phyloP scores from a whole-genome alignment of 2,888 invertebrate species.

The Leucania comma region DNA sequence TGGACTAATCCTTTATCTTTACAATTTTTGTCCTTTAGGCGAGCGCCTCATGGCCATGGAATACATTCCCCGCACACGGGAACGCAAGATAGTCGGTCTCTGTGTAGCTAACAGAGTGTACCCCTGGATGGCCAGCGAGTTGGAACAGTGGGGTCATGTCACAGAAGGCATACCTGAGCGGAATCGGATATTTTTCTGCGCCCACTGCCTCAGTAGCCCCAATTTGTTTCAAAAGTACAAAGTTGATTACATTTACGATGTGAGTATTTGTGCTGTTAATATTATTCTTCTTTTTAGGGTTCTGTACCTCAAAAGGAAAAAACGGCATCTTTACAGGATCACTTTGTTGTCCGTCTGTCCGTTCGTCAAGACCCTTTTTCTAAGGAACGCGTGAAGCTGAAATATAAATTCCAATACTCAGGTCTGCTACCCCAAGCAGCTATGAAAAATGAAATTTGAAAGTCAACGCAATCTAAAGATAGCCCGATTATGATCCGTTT shows the following conservation, averaged over 20 bases:
- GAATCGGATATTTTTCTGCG: slow-evolving; percentile 87
- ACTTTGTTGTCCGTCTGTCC: too few species aligned
- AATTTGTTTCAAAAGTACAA: slow-evolving; percentile 85
- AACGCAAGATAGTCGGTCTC: slow-evolving; percentile 86
- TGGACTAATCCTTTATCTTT: neutral
- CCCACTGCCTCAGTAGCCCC: slow-evolving; percentile 86
- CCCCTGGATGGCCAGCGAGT: slow-evolving; percentile 88
- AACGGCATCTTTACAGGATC: too few species aligned
- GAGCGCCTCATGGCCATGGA: slow-evolving; percentile 80
- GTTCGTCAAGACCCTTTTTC: too few species aligned
- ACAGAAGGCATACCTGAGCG: slow-evolving; percentile 81
- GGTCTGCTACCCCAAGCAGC: too few species aligned
- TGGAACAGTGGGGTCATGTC: slow-evolving; percentile 88
- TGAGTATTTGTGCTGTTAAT: slow-evolving; percentile 67
- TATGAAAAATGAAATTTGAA: too few species aligned
- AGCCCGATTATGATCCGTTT: too few species aligned
- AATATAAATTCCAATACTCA: too few species aligned
- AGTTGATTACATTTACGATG: slow-evolving; percentile 88
- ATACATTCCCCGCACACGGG: slow-evolving; percentile 75
- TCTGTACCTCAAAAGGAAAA: too few species aligned
- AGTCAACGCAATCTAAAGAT: too few species aligned
- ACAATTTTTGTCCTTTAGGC: slow-evolving; percentile 66
- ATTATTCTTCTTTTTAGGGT: neutral
- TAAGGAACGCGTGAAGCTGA: too few species aligned
- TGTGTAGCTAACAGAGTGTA: slow-evolving; percentile 84